These are phyloP conservation scores for Pantherophis guttatus DNA, from an alignment of 2,113 vertebrate genomes.

Conservation along the genomic window DNA sequence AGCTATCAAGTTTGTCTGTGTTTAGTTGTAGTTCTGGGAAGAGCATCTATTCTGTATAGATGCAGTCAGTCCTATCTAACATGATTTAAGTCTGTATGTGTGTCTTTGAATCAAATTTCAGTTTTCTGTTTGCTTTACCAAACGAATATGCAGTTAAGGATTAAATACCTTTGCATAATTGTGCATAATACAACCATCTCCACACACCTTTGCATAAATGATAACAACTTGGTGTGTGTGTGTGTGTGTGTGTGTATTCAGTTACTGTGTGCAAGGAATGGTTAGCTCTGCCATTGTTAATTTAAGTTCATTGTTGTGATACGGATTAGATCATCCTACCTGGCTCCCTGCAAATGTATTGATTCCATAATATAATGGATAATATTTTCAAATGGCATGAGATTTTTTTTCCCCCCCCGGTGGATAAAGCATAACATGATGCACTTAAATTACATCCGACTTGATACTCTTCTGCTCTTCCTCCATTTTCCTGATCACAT, in stretches of 20 bases:
- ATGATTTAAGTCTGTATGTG: not conserved
- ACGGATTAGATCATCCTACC: not conserved
- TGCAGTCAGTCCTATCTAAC: not conserved
- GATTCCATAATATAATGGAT: not conserved
- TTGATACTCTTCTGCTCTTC: not conserved
- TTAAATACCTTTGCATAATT: not conserved
- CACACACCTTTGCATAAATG: not conserved
- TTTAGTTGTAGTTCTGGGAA: not conserved
- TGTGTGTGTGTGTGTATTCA: not conserved
- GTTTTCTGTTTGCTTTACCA: not conserved
- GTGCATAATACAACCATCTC: not conserved
- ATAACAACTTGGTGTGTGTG: too few species aligned
- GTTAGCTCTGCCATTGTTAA: not conserved
- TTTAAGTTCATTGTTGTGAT: not conserved
- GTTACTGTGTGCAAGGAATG: not conserved
- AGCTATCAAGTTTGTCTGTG: not conserved
- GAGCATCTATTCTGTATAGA: not conserved
- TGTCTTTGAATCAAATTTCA: not conserved
- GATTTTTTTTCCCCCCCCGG: too few species aligned
- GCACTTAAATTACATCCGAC: not conserved
- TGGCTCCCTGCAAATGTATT: not conserved
- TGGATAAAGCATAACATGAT: not conserved
- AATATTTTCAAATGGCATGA: not conserved
- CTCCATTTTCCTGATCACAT: not conserved
- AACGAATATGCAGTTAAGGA: not conserved